Base-by-base conservation (phyloP, 2,113 vertebrate species). In the Carassius carassius region DNA sequence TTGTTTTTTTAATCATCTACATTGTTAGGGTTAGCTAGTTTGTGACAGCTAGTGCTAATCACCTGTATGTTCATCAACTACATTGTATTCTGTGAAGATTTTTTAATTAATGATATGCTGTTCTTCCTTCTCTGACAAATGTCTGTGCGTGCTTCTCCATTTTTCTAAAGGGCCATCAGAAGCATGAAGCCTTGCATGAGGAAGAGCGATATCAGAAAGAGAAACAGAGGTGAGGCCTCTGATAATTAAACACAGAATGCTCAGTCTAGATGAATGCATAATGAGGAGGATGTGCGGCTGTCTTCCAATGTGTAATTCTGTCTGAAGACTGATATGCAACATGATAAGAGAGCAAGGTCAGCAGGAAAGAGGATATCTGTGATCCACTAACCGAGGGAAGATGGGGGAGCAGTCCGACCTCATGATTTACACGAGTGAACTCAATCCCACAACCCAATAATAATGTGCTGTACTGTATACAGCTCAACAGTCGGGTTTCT, bases 311-410 rank as follows among this genome's bases (percentile, higher is more conserved):
- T 65, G 79, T 81, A 81, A 51, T 51, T 69, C 62, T 65, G 78
- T 80, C 60, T 80, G 41, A 47, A 67, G 23, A 67, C 41, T 35
- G 79, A 81, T 81, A 81, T 35, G 44, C 25, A 69, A 69, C 62
- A 23, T 32, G 79, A 81, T 81, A 69, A 82, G 81, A 72, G 67
- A 73, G 67, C 47, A 82, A 82, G 80, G 80, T 82, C 81, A 82
- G 29, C 67, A 72, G 67, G 65, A 82, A 73, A 82, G 29, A 58
- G 81, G 67, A 82, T 82, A 82, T 72, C 67, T 82, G 51, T 54
- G 65, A 82, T 82, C 72, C 32, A 41, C 49, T 41, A n/a, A 82
- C 51, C 16, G 47, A 72, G 21, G 19, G 67, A 56, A 41, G 25
- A 72, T 56, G 81, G 81, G 51, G 62, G 63, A 54, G 63, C 63